Percentiles rank a stretch among this genome's conserved stretches.
Conservation (phyloP, 1,140 invertebrate species). For the Coelopa frigida region DNA sequence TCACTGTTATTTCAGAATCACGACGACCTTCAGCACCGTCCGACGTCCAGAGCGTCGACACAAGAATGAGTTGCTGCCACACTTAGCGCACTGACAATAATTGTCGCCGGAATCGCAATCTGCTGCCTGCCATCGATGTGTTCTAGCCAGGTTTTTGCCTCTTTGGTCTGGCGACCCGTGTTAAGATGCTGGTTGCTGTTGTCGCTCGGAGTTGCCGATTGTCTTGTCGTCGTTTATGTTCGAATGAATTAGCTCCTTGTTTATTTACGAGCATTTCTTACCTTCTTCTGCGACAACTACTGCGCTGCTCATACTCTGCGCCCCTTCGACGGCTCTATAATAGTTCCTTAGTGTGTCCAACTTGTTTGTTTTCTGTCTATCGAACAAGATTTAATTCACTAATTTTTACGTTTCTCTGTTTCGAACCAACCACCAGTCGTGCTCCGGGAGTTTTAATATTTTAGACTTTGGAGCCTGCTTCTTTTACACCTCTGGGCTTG, state of each 20-base stretch:
- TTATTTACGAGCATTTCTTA: too few species aligned
- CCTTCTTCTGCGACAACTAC: too few species aligned
- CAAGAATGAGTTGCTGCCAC: too few species aligned
- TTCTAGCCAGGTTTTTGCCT: neutral
- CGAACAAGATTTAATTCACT: slow-evolving; percentile 41
- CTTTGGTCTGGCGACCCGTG: neutral
- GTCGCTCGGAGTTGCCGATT: slow-evolving; percentile 31
- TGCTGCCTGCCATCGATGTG: neutral
- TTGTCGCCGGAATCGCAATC: slow-evolving; percentile 10
- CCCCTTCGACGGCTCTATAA: slow-evolving; percentile 5
- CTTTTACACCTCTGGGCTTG: too few species aligned
- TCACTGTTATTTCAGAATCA: too few species aligned
- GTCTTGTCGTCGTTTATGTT: slow-evolving; percentile 40
- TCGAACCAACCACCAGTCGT: too few species aligned
- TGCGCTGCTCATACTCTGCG: too few species aligned
- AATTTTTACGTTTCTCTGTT: slow-evolving; percentile 18
- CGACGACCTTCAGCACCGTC: too few species aligned
- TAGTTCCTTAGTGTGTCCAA: slow-evolving; percentile 38
- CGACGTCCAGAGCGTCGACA: too few species aligned
- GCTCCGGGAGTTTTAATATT: too few species aligned
- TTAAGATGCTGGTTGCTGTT: slow-evolving; percentile 3
- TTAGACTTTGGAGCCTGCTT: too few species aligned
- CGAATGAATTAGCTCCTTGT: too few species aligned
- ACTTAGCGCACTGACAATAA: slow-evolving; percentile 11
- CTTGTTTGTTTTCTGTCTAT: slow-evolving; percentile 40